These are phyloP conservation scores for Nomada ruficornis DNA, from an alignment of 2,888 invertebrate genomes.

Conservation along the genomic window DNA sequence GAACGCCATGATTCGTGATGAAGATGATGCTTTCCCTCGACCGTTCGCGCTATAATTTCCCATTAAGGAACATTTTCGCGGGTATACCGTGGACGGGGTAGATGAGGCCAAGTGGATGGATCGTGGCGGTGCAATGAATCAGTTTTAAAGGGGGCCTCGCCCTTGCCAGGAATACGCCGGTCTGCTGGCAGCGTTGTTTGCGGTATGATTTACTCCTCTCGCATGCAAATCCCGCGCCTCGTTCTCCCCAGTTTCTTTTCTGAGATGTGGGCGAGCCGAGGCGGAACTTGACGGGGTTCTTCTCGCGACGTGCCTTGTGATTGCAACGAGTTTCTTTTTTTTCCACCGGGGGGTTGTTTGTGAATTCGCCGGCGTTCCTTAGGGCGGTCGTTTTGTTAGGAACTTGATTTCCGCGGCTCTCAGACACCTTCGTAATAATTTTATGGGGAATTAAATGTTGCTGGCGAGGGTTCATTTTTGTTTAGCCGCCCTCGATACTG, in stretches of 20 bases:
- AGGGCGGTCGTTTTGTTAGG: too few relatives aligned
- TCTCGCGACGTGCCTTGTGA: constrained; percentile 2
- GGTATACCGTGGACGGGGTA: constrained; percentile 30
- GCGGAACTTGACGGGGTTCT: not conserved
- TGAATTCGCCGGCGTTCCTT: too few relatives aligned
- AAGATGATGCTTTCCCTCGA: constrained; percentile 27
- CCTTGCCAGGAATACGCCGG: constrained; percentile 74
- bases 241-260: constrained; percentile 28
- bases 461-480: too few relatives aligned
- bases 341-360: too few relatives aligned
- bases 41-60: constrained; percentile 77
- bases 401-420: too few relatives aligned
- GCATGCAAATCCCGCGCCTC: constrained; percentile 76
- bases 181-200: constrained; percentile 75
- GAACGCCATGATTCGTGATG: not conserved
- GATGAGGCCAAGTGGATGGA: constrained; percentile 43
- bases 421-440: too few relatives aligned
- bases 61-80: constrained; percentile 73
- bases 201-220: constrained; percentile 80
- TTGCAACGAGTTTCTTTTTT: too few relatives aligned
- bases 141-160: constrained; percentile 78
- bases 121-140: constrained; percentile 79
- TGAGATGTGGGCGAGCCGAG: constrained; percentile 26
- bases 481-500: too few relatives aligned
- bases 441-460: too few relatives aligned